These are phyloP conservation scores for Apodemia duryi DNA, from an alignment of 2,888 invertebrate species.

Conservation along the genomic window DNA sequence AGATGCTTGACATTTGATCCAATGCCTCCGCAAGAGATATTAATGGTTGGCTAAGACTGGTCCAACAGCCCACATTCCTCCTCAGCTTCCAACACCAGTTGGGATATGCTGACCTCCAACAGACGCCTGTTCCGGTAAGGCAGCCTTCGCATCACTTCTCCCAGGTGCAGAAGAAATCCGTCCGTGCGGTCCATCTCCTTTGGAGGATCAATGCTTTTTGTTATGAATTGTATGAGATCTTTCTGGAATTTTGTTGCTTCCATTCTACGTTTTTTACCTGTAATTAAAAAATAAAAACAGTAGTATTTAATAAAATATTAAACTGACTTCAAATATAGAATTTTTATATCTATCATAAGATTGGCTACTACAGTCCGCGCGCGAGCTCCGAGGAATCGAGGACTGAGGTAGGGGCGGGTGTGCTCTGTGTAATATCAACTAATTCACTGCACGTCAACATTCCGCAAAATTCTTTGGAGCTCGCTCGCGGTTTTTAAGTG, in stretches of 20 bases:
- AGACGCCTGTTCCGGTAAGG: background rate
- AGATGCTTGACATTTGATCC: too few species aligned
- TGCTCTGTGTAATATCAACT: too few species aligned
- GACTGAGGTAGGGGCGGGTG: too few species aligned
- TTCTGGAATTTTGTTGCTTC: conserved; percentile 3
- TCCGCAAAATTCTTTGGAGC: too few species aligned
- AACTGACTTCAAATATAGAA: too few species aligned
- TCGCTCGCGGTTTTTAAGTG: too few species aligned
- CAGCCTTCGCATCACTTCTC: background rate
- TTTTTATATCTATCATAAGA: too few species aligned
- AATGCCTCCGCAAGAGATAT: background rate
- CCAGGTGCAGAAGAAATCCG: background rate
- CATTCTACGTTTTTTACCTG: background rate
- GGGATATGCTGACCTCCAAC: background rate
- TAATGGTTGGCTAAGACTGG: background rate
- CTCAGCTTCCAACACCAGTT: background rate
- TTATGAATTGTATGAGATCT: background rate
- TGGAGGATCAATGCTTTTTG: background rate
- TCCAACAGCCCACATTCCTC: conserved; percentile 4
- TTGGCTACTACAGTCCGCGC: too few species aligned
- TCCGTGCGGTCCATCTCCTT: background rate
- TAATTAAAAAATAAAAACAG: background rate
- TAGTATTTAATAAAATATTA: background rate
- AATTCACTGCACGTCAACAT: too few species aligned
- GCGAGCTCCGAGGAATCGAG: too few species aligned